Evolutionary conservation across 2,113 vertebrate genomes (phyloP), one percentile per base, ranked within the genome.

Genomic region (Halcyon senegalensis): DNA sequence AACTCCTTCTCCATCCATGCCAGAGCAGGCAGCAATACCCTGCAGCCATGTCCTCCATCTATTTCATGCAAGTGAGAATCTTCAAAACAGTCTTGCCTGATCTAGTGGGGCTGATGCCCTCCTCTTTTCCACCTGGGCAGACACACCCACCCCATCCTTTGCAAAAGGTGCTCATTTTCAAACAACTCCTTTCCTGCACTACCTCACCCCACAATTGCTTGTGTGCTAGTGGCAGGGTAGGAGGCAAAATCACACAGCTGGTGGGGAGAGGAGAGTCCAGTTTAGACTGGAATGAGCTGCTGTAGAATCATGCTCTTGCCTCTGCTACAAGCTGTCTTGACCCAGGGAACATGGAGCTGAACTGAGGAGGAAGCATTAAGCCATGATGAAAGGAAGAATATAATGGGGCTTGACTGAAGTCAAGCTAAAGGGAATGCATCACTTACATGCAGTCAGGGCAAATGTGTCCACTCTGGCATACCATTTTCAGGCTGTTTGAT

Each of bases 181-280:
- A 19, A 27, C 7, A 55, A 9, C 5, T 48, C 43, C 15, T 83
- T 48, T 23, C 23, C 58, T 59, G 23, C 10, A 11, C 17, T 37
- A 30, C 16, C 17, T 76, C 21, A 43, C 16, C 15, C 12, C 41
- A 72, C 12, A 27, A 1, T 2, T 78, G 19, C 28, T 33, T 17
- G 11, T 50, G 31, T 80, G 50, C 19, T 21, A 18, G 25, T 14
- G 18, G 7, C 51, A 75, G 51, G 8, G 68, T 11, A 53, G 33
- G 18, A 78, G 46, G 27, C 24, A 87, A 41, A 81, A 43, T 18
- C 56, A 41, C 43, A 33, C 35, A 28, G 20, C 48, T 56, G 33
- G 11, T 51, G 37, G 5, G 7, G 14, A 19, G 15, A 69, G 11
- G 2, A 31, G 4, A 58, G 5, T 67, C n/a, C 56, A 41, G 0